A percentile compares a stretch with the other conserved stretches of the same genome.
Evolutionary conservation across 2,113 vertebrate species (phyloP).

Genomic region (Marmota flaviventris): DNA sequence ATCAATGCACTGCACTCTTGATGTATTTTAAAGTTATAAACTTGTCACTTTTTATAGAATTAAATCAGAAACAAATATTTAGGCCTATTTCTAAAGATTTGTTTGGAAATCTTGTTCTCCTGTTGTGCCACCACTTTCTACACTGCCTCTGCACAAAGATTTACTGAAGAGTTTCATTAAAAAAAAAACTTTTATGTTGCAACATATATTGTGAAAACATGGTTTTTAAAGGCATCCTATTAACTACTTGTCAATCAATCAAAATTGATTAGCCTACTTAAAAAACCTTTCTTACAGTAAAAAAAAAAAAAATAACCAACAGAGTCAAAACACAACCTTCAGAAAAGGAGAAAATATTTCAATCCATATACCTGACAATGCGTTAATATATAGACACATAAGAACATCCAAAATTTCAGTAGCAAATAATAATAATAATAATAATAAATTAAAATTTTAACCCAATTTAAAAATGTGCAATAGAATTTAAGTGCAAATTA

Average conservation of each 20-base stretch:
- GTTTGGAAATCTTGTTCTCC: constrained; percentile 38
- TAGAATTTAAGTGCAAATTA: background rate
- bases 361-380: background rate
- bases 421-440: no score
- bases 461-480: no score
- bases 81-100: background rate
- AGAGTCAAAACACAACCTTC: background rate
- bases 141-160: constrained; percentile 12
- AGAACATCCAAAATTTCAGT: background rate
- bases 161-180: background rate
- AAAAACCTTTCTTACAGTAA: background rate
- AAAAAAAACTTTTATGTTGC: background rate
- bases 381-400: background rate
- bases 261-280: constrained; percentile 62
- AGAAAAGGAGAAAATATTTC: background rate
- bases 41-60: constrained; percentile 48
- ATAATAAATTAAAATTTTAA: no score
- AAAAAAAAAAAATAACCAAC: background rate
- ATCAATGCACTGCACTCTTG: constrained; percentile 69
- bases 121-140: background rate
- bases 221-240: constrained; percentile 58
- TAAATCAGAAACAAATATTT: constrained; percentile 59
- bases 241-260: constrained; percentile 69
- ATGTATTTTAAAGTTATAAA: constrained; percentile 44
- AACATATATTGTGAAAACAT: constrained; percentile 44